Evolutionary conservation across 2,113 vertebrate species (phyloP), one percentile per base, ranked within the genome.

Genomic region (Gymnobelideus leadbeateri): DNA sequence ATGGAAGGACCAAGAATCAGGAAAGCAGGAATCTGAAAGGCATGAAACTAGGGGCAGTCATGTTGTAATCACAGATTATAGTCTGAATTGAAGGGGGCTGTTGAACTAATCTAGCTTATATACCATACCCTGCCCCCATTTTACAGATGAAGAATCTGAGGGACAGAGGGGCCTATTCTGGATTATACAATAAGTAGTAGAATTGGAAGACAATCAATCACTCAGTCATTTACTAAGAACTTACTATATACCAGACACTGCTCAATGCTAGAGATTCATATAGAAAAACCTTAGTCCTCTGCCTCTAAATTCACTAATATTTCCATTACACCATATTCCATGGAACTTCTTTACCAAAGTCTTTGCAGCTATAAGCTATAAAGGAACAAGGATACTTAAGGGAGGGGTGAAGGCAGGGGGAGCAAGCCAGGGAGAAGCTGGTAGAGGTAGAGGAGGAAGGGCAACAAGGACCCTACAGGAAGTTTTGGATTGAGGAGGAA

Each of bases 381-480:
- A 89, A 94, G 91, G 61, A 50, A 49, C 23, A 84, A 68, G 31
- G 28, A 43, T 43, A 43, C n/a, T 37, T 61, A 3, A 1, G 12
- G 12, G 14, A 12, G 57, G 28, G 57, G 28, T 31, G 26, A 12
- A 37, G 11, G 3, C 3, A 8, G 68, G 26, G 94, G 94, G 43
- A 16, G 12, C 25, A 89, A 91, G 89, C 68, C 84, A 89, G 55
- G 46, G 77, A 90, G 54, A 93, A 84, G 19, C 43, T 84, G 68
- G 19, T 84, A 96, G 92, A 89, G 50, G 77, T 43, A 93, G n/a
- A 46, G 54, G 55, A 93, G 94, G 89, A 68, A 68, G 89, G 50
- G n/a, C 68, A 92, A 55, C 55, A 25, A 51, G 54, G 93, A 94
- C 90, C 84, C 90, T 49, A 55, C 37, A 93, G 43, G 50, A 95